Percentiles rank a stretch among this genome's conserved stretches.
Conservation (phyloP, 2,888 invertebrate species). For the Drosophila incognita region DNA sequence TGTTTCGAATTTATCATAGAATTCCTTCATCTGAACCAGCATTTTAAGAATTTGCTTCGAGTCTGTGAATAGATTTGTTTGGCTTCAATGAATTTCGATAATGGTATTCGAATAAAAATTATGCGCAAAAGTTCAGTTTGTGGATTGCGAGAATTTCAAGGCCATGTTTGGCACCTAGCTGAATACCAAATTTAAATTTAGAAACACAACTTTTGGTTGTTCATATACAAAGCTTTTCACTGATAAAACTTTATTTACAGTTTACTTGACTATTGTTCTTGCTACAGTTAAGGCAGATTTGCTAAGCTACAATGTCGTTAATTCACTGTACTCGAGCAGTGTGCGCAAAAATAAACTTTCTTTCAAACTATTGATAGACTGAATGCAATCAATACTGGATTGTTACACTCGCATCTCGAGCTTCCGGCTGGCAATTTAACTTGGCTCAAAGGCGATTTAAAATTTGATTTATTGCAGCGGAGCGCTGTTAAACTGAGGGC, state of each 20-base stretch:
- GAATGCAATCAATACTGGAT: constrained; percentile 40
- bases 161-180: neutral
- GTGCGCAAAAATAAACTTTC: constrained; percentile 13
- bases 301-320: constrained; percentile 2
- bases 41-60: neutral
- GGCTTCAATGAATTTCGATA: constrained; percentile 10
- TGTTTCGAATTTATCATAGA: constrained; percentile 22
- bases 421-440: constrained; percentile 76
- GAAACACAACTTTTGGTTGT: neutral
- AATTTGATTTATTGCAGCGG: constrained; percentile 74
- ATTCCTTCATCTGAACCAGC: constrained; percentile 14
- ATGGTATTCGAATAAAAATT: constrained; percentile 4
- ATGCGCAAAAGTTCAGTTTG: neutral
- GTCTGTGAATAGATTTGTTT: neutral
- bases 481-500: constrained; percentile 27
- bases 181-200: neutral
- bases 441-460: constrained; percentile 74
- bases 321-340: constrained; percentile 10
- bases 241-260: neutral
- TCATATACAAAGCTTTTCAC: neutral
- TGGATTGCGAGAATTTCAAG: neutral
- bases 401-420: constrained; percentile 42
- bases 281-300: neutral
- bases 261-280: neutral
- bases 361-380: constrained; percentile 57